Conservation (phyloP, 2,113 vertebrate genomes). For the Apodemus sylvaticus region DNA sequence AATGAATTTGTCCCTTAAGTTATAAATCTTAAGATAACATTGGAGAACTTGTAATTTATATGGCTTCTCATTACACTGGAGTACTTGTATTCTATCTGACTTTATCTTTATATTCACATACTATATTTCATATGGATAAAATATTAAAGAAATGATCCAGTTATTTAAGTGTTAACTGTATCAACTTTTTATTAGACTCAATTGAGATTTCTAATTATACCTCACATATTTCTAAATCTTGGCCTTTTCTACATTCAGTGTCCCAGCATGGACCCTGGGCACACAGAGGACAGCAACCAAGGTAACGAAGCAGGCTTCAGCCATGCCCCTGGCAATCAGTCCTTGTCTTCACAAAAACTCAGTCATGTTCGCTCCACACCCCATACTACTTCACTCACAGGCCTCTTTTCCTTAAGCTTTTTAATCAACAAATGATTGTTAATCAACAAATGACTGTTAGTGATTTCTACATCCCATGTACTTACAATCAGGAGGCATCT, state of each 20-base stretch:
- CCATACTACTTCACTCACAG: neutral
- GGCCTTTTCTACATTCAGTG: neutral
- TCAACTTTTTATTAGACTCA: neutral
- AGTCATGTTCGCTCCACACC: neutral
- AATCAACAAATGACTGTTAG: neutral
- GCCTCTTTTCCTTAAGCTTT: neutral
- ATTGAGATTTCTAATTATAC: slow-evolving; percentile 4
- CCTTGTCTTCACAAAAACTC: neutral
- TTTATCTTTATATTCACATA: neutral
- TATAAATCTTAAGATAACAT: neutral
- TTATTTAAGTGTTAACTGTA: neutral
- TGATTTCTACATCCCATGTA: slow-evolving; percentile 65
- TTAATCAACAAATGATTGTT: neutral
- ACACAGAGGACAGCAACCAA: neutral
- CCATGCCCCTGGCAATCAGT: neutral
- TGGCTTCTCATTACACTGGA: neutral
- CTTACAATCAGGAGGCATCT: slow-evolving; percentile 96
- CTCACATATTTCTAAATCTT: slow-evolving; percentile 8
- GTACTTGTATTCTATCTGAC: neutral
- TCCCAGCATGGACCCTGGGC: neutral
- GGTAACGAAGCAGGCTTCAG: neutral
- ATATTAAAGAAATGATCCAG: neutral
- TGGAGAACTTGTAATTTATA: neutral
- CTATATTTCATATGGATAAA: neutral
- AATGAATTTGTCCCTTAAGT: neutral